Evolutionary conservation across 1,140 invertebrate species (phyloP).

Genomic region (Pachypeltis micranthus): DNA sequence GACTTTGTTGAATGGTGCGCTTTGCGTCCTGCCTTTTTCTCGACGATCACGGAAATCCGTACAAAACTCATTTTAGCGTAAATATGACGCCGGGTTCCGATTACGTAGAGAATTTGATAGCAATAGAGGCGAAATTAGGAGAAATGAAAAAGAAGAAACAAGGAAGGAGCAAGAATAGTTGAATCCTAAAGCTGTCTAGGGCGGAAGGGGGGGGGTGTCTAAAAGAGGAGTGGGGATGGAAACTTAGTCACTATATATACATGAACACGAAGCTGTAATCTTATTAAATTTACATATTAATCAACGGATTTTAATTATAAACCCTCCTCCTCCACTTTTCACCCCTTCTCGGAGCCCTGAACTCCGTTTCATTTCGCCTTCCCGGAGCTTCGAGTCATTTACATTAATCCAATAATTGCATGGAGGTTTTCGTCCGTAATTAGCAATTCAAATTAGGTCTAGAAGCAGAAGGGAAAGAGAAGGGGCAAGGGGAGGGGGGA

Average conservation of each 20-base stretch:
- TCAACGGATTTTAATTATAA: slow-evolving; percentile 93
- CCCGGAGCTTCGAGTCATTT: slow-evolving; percentile 61
- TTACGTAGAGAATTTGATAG: too few relatives aligned
- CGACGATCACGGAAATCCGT: too few relatives aligned
- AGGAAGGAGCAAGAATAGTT: not conserved
- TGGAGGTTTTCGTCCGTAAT: slow-evolving; percentile 66
- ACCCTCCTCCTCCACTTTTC: slow-evolving; percentile 37
- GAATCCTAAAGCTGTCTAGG: not conserved
- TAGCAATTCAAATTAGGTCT: slow-evolving; percentile 77
- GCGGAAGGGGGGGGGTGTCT: not conserved
- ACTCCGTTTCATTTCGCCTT: slow-evolving; percentile 32
- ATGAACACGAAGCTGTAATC: slow-evolving; percentile 58
- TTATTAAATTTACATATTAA: slow-evolving; percentile 97
- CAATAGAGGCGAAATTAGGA: not conserved
- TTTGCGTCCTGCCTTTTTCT: too few relatives aligned
- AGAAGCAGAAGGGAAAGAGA: slow-evolving; percentile 1
- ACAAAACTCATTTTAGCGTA: too few relatives aligned
- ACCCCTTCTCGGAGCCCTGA: slow-evolving; percentile 23
- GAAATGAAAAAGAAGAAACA: not conserved
- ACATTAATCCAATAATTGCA: slow-evolving; percentile 89
- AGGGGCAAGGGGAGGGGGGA: slow-evolving; percentile 4
- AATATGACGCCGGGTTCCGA: too few relatives aligned
- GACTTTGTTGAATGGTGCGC: too few relatives aligned
- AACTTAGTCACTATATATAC: slow-evolving; percentile 28
- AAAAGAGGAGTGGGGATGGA: slow-evolving; percentile 8